These are phyloP conservation scores for Benthosema pterotum DNA, from an alignment of 2,797 vertebrate species.

Conservation along the genomic window DNA sequence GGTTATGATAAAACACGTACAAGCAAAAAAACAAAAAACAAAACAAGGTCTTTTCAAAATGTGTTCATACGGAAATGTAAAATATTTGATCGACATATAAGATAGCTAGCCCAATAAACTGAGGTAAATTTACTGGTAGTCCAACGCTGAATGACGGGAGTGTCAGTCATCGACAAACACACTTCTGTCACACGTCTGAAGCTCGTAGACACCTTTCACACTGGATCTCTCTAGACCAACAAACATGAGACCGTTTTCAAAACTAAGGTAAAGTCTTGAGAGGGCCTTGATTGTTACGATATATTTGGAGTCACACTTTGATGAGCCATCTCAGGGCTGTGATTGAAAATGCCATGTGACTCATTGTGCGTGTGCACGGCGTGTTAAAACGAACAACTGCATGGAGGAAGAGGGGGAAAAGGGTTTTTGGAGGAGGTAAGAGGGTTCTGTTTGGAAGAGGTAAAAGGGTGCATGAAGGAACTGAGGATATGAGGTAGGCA, in stretches of 20 bases:
- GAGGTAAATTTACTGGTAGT: slow-evolving; percentile 62
- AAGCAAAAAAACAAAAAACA: slow-evolving; percentile 58
- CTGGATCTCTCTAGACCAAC: slow-evolving; percentile 43
- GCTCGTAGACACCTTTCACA: slow-evolving; percentile 34
- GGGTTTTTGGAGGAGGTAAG: slow-evolving; percentile 42
- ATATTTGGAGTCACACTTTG: slow-evolving; percentile 43
- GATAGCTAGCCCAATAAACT: slow-evolving; percentile 34
- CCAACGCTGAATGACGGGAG: slow-evolving; percentile 36
- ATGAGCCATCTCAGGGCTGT: slow-evolving; percentile 40
- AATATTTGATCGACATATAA: slow-evolving; percentile 46
- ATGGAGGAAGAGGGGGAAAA: slow-evolving; percentile 46
- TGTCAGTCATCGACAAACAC: slow-evolving; percentile 33
- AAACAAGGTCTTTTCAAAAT: slow-evolving; percentile 50
- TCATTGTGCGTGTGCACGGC: slow-evolving; percentile 58
- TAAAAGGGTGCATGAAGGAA: slow-evolving; percentile 59
- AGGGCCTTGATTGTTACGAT: slow-evolving; percentile 49
- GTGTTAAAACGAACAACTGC: slow-evolving; percentile 44
- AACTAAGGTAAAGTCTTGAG: slow-evolving; percentile 27
- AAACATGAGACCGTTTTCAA: slow-evolving; percentile 15
- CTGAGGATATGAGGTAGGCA: slow-evolving; percentile 93
- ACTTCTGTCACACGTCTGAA: not conserved
- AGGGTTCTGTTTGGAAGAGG: slow-evolving; percentile 58
- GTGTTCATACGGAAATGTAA: slow-evolving; percentile 43
- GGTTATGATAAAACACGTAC: slow-evolving; percentile 47
- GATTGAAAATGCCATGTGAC: slow-evolving; percentile 49